Percentiles rank a stretch among this genome's conserved stretches.
phyloP scores from a whole-genome alignment of 1,140 invertebrate species.

The Octopus sinensis region DNA sequence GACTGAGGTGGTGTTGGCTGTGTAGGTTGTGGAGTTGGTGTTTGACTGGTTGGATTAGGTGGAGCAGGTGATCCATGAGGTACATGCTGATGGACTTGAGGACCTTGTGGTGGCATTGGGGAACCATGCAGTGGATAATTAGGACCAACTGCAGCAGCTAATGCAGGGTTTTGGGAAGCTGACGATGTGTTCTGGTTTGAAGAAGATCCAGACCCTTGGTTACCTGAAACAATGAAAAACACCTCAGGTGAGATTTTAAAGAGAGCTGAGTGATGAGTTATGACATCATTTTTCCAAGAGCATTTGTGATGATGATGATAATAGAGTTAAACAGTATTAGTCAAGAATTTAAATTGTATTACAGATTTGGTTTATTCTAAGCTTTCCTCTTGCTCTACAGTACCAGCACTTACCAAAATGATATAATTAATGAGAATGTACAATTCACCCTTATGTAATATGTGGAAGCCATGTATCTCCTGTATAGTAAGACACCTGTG shows the following conservation, averaged over 20 bases:
- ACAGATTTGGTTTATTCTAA: too few species aligned
- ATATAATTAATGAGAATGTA: too few species aligned
- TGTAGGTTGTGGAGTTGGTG: constrained; percentile 11
- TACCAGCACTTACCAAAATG: too few species aligned
- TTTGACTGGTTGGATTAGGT: constrained; percentile 14
- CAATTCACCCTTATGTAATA: too few species aligned
- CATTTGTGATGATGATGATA: too few species aligned
- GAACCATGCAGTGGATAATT: constrained; percentile 46
- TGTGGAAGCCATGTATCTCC: too few species aligned
- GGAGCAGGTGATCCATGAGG: constrained; percentile 22
- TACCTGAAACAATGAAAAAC: constrained; percentile 21
- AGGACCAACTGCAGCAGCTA: constrained; percentile 30
- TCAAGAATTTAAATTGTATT: too few species aligned
- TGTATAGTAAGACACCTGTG: too few species aligned
- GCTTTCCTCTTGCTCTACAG: too few species aligned
- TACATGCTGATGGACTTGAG: constrained; percentile 35
- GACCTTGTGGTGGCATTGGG: constrained; percentile 47
- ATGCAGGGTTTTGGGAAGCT: constrained; percentile 29
- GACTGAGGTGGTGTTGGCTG: constrained; percentile 9
- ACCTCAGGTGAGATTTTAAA: neutral
- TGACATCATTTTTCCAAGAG: too few species aligned
- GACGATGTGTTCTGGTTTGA: constrained; percentile 10
- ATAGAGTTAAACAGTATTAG: too few species aligned
- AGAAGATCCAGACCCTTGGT: constrained; percentile 12
- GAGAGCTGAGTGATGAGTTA: too few species aligned